A percentile compares a stretch with the other conserved stretches of the same genome.
Evolutionary conservation across 2,888 invertebrate species (phyloP).

Genomic region (Therioaphis trifolii): DNA sequence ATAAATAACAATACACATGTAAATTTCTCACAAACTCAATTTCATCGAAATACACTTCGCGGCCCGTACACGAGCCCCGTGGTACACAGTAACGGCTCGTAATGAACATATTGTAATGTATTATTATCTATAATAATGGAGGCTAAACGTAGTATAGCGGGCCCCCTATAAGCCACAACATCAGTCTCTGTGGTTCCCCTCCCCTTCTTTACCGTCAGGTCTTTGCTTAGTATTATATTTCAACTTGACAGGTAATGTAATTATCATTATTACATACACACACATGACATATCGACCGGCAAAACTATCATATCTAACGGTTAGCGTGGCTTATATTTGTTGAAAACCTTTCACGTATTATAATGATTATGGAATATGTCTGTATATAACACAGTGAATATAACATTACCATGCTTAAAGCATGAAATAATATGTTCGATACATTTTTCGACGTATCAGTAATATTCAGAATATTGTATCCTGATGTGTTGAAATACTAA

Average conservation of each 20-base stretch:
- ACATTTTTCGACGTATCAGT: no score
- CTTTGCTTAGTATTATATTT: background rate
- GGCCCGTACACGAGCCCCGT: background rate
- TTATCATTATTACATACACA: constrained; percentile 3
- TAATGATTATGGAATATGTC: background rate
- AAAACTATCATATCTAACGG: constrained; percentile 16
- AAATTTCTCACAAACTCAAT: no score
- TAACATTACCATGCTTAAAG: no score
- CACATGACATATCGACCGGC: background rate
- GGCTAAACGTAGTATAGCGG: background rate
- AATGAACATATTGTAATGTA: no score
- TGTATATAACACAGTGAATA: background rate
- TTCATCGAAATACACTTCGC: background rate
- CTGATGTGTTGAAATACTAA: no score
- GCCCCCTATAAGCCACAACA: constrained; percentile 36
- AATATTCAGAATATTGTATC: no score
- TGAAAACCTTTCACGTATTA: constrained; percentile 31
- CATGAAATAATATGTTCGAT: no score
- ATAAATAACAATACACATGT: no score
- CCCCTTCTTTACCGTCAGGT: background rate
- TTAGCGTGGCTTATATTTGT: constrained; percentile 20
- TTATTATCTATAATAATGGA: no score
- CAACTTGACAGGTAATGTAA: constrained; percentile 4
- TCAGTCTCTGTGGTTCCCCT: background rate
- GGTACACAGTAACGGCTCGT: no score